Evolutionary conservation across 1,140 invertebrate genomes (phyloP), one percentile per base, ranked within the genome.

Genomic region (Bilobella aurantiaca): DNA sequence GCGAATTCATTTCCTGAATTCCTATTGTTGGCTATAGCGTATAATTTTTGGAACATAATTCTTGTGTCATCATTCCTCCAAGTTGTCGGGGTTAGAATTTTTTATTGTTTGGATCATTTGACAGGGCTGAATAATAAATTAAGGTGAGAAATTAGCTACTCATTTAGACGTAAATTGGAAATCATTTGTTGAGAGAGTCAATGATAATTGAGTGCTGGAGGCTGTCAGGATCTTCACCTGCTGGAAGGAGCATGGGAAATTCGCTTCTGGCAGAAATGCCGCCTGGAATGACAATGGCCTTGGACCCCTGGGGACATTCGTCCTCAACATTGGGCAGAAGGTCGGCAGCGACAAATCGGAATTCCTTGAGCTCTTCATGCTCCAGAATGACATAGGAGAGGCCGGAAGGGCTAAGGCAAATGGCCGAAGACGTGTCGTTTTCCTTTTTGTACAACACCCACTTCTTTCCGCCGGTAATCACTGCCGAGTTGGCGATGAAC

Each of bases 391-490:
- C 59, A 42, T 42, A 62, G 23, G 59, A 62, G 12, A 62, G 59
- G 3, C 59, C 59, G 27, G 59, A 34, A 5, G 59, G 59, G 25
- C 59, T 62, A 14, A 62, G 30, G 23, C 59, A 62, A 37, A 62
- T 46, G 59, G 59, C 59, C 16, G 59, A 42, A 5, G 25, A 5
- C 5, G 59, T 62, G 3, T 62, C 59, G 28, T 62, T 62, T 46
- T 62, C 59, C 32, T 62, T 62, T 34, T 62, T 62, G 59, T 62
- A 62, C 8, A 62, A 28, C 23, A 62, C 59, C 59, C 59, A 62
- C 28, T 62, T 62, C 59, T 62, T 62, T 21, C 59, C 59, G 37
- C 59, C 59, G 46, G 59, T 62, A 37, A 62, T 46, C 3, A 62
- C 59, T 31, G 59, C 59, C n/a, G 59, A 62, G 34, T 62, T 62